Evolutionary conservation across 1,140 invertebrate species (phyloP), one percentile per base, ranked within the genome.

Genomic region (Arctopsyche grandis): DNA sequence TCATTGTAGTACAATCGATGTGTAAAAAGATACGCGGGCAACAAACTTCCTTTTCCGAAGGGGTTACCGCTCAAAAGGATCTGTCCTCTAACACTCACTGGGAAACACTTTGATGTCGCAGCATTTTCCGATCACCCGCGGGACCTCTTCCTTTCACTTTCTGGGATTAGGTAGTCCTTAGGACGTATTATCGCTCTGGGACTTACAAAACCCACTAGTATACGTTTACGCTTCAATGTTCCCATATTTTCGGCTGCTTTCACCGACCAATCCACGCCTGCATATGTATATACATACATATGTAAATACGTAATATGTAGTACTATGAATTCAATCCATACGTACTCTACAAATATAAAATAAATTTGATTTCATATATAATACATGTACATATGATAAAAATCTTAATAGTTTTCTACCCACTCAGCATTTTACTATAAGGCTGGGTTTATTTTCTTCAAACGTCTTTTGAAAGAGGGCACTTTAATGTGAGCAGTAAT

Each of bases 101-200:
- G 69, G 26, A 48, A 69, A 71, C 24, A 56, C 71, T 29, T 74
- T 52, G 71, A 56, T 56, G 71, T 74, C 44, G n/a, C 16, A 56
- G 16, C n/a, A 29, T 56, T 24, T 29, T 56, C 24, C 46, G 48
- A 74, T 52, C 71, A 74, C 48, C 71, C 71, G 22, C 24, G 71
- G 71, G 71, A 74, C 21, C 46, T 48, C 46, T 74, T n/a, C 14
- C 71, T n/a, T 71, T 74, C 48, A 56, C 44, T 74, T 56, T 74
- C 21, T 21, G 10, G 48, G 71, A 74, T 74, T 74, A 74, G 46
- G 48, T 48, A 74, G 43, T 52, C 48, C 46, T 74, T n/a, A 74
- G n/a, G 48, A 56, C 48, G 71, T 74, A 74, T 74, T 74, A 74
- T 74, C 48, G n/a, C 48, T 56, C 24, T 74, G 71, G 44, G 71